Percentiles rank a stretch among this genome's conserved stretches.
phyloP scores from a whole-genome alignment of 1,140 invertebrate species.

The Lucilia cuprina region DNA sequence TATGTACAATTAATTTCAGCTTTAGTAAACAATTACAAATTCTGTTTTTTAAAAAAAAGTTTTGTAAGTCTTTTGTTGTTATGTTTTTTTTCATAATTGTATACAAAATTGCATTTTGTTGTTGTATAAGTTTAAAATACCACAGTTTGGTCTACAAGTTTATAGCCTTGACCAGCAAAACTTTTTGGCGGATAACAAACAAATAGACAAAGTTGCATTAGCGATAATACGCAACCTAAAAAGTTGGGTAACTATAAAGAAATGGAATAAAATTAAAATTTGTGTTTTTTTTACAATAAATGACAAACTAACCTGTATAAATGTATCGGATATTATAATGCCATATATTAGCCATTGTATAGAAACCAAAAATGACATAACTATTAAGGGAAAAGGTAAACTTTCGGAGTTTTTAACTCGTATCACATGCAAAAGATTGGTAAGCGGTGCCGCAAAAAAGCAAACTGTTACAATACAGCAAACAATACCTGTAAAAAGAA shows the following conservation, averaged over 20 bases:
- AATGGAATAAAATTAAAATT: conserved; percentile 34
- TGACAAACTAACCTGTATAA: conserved; percentile 69
- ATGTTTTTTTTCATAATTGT: too few species aligned
- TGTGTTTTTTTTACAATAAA: background rate
- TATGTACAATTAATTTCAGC: too few species aligned
- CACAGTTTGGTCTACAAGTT: conserved; percentile 55
- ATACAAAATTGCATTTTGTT: too few species aligned
- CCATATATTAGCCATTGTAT: conserved; percentile 81
- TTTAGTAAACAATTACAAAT: too few species aligned
- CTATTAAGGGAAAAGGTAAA: conserved; percentile 80
- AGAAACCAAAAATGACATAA: conserved; percentile 77
- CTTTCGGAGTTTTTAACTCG: conserved; percentile 77
- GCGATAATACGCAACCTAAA: conserved; percentile 72
- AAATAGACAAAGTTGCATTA: conserved; percentile 75
- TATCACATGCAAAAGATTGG: conserved; percentile 78
- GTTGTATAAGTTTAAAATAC: background rate
- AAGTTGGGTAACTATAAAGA: conserved; percentile 74
- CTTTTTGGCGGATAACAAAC: conserved; percentile 70
- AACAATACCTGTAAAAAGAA: conserved; percentile 67
- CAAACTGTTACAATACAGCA: conserved; percentile 76
- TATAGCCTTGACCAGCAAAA: conserved; percentile 56
- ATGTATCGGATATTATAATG: conserved; percentile 72
- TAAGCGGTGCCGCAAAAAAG: conserved; percentile 81
- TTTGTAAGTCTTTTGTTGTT: too few species aligned
- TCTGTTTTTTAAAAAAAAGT: too few species aligned